These are phyloP conservation scores for Sciurus vulgaris DNA, from an alignment of 2,797 vertebrate species.

Conservation along the genomic window DNA sequence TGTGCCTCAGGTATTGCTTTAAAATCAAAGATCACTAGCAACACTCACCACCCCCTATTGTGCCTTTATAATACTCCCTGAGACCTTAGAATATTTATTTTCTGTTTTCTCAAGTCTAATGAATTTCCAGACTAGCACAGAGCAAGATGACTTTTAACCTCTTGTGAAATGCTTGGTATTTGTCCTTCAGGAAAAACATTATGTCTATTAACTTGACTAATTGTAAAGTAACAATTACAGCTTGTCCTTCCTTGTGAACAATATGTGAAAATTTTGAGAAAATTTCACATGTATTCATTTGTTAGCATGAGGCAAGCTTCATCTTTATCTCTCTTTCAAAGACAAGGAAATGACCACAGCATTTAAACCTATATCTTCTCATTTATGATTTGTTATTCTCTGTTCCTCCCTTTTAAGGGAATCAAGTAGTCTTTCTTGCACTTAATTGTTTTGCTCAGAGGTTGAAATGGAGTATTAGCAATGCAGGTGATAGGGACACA, in stretches of 20 bases:
- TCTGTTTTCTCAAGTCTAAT: conserved; percentile 62
- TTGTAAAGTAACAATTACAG: conserved; percentile 27
- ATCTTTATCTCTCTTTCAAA: background rate
- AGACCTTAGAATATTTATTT: conserved; percentile 35
- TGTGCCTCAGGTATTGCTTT: background rate
- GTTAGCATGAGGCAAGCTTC: background rate
- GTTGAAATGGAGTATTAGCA: background rate
- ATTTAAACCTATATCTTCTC: background rate
- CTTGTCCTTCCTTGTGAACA: background rate
- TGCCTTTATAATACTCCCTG: background rate
- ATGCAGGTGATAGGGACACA: background rate
- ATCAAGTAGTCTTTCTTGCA: background rate
- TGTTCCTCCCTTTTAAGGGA: background rate
- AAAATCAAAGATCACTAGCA: conserved; percentile 17
- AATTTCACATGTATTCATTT: background rate
- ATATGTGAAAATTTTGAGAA: background rate
- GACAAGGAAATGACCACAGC: background rate
- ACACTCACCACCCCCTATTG: background rate
- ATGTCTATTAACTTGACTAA: conserved; percentile 45
- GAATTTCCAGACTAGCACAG: conserved; percentile 51
- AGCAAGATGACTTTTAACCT: conserved; percentile 66
- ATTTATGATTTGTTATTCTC: background rate
- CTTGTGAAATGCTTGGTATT: conserved; percentile 70
- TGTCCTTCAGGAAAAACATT: conserved; percentile 66
- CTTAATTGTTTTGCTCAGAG: background rate